Evolutionary conservation across 2,113 vertebrate species (phyloP).

Genomic region (Xenus cinereus): DNA sequence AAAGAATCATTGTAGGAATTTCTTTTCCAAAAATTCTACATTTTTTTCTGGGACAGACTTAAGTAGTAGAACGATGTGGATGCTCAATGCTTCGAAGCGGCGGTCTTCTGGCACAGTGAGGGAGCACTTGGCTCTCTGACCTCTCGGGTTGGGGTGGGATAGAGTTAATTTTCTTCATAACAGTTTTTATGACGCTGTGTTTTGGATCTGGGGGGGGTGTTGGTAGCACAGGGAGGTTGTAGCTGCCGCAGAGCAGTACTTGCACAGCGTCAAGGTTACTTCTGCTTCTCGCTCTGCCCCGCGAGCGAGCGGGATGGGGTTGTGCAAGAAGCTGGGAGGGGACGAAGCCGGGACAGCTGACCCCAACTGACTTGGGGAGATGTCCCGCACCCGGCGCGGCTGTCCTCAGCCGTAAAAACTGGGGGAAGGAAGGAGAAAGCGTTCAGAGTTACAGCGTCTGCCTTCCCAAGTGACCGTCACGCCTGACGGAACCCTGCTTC

Average conservation of each 20-base stretch:
- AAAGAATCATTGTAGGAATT: not conserved
- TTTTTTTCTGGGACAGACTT: not conserved
- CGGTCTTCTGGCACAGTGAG: not conserved
- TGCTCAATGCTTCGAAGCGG: not conserved
- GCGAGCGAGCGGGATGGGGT: too few species aligned
- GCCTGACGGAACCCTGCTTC: rapidly evolving
- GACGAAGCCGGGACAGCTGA: not conserved
- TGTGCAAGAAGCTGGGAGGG: not conserved
- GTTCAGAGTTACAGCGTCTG: rapidly evolving
- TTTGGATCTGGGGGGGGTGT: not conserved
- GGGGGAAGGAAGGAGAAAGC: not conserved
- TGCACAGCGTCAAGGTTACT: not conserved
- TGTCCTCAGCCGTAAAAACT: not conserved
- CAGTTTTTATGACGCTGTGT: not conserved
- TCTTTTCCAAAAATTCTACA: not conserved
- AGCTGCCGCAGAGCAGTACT: not conserved
- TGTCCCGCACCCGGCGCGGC: rapidly evolving
- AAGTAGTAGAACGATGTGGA: not conserved
- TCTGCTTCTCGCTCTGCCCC: not conserved
- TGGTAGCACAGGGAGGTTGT: not conserved
- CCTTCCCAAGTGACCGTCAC: rapidly evolving
- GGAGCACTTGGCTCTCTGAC: not conserved
- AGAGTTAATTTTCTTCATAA: not conserved
- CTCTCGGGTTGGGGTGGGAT: not conserved
- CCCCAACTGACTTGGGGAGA: not conserved